These are phyloP conservation scores for Polypterus senegalus DNA, from an alignment of 2,113 vertebrate genomes.

Conservation along the genomic window DNA sequence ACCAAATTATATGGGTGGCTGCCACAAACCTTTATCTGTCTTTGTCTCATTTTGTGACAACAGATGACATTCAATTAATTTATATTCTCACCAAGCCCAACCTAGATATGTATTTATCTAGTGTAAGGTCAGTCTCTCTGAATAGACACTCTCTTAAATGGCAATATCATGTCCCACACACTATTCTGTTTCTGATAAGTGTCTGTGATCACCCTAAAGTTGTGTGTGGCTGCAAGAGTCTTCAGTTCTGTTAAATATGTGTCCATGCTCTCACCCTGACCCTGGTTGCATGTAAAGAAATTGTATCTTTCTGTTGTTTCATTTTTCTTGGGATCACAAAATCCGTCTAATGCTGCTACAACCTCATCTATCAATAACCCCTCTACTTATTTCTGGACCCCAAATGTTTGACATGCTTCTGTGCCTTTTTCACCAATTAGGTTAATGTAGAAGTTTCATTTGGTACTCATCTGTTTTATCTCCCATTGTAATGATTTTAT, in stretches of 20 bases:
- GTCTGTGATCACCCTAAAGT: constrained; percentile 12
- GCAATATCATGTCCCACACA: constrained; percentile 6
- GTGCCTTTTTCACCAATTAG: no score
- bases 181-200: constrained; percentile 5
- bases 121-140: constrained; percentile 6
- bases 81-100: no score
- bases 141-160: not conserved
- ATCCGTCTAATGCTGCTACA: not conserved
- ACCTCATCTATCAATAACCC: no score
- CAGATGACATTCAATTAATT: no score
- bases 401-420: no score
- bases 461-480: no score
- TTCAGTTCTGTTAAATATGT: constrained; percentile 16
- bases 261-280: constrained; percentile 6
- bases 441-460: no score
- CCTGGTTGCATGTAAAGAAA: constrained; percentile 16
- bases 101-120: not conserved
- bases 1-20: no score
- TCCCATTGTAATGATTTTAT: no score
- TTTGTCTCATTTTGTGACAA: no score
- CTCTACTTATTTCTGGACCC: no score
- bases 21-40: no score
- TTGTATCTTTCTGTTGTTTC: constrained; percentile 18
- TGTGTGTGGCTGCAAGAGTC: constrained; percentile 9
- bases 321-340: constrained; percentile 5